These are phyloP conservation scores for Eumacrocentrus americanus DNA, from an alignment of 2,888 invertebrate species.

Conservation along the genomic window DNA sequence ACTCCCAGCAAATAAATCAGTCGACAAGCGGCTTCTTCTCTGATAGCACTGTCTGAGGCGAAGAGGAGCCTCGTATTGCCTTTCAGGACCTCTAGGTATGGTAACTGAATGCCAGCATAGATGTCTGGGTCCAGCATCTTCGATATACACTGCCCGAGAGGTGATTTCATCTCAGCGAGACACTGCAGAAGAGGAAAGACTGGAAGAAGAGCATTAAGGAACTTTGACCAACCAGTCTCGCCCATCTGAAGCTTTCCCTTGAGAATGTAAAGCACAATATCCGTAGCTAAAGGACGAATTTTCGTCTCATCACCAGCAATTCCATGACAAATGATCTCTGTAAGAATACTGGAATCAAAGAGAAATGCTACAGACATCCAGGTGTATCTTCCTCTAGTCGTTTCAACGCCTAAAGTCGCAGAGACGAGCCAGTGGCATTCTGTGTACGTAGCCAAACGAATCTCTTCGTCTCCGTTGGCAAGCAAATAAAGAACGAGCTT, in stretches of 20 bases:
- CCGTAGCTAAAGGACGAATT: conserved; percentile 67
- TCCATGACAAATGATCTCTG: conserved; percentile 72
- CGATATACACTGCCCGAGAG: conserved; percentile 68
- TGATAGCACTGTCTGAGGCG: conserved; percentile 54
- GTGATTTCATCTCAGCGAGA: conserved; percentile 64
- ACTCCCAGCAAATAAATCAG: conserved; percentile 64
- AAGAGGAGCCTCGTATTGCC: conserved; percentile 64
- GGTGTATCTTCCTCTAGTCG: conserved; percentile 53
- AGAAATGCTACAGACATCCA: conserved; percentile 66
- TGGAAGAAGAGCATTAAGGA: conserved; percentile 67
- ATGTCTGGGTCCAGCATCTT: conserved; percentile 71
- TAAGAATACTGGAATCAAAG: conserved; percentile 66
- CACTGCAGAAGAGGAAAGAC: conserved; percentile 69
- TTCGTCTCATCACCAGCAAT: conserved; percentile 63
- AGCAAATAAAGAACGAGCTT: conserved; percentile 65
- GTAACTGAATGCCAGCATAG: conserved; percentile 67
- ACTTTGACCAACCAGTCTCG: conserved; percentile 68
- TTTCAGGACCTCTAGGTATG: conserved; percentile 64
- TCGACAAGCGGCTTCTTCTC: conserved; percentile 64
- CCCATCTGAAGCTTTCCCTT: conserved; percentile 70
- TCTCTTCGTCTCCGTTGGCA: conserved; percentile 66
- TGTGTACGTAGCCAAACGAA: conserved; percentile 65
- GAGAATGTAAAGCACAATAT: conserved; percentile 69
- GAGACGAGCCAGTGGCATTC: conserved; percentile 65
- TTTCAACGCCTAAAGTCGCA: conserved; percentile 64